Conservation (phyloP, 1,140 invertebrate species). For the Penaeus chinensis region DNA sequence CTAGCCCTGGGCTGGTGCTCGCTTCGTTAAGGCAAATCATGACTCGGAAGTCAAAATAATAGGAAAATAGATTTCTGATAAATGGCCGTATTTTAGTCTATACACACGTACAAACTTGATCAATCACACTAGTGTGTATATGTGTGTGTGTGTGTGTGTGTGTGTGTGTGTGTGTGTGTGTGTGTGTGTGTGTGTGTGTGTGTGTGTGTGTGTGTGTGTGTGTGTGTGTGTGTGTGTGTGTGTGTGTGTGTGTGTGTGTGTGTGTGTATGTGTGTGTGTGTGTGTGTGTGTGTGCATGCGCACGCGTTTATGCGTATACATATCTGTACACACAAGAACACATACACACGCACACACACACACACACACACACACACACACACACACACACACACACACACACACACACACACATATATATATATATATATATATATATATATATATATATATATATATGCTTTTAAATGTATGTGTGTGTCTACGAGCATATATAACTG, state of each 20-base stretch:
- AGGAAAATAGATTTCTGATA: neutral
- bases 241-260: neutral
- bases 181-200: neutral
- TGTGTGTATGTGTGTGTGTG: neutral
- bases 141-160: neutral
- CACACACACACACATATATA: conserved; percentile 2
- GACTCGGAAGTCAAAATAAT: no score
- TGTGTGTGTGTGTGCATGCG: neutral
- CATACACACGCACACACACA: neutral
- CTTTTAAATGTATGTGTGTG: no score
- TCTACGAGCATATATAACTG: no score
- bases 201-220: neutral
- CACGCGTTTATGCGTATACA: neutral
- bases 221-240: neutral
- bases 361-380: no score
- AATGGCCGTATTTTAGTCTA: conserved; percentile 2
- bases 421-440: neutral
- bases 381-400: no score
- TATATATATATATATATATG: neutral
- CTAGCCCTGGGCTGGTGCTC: no score
- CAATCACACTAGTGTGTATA: neutral
- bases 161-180: neutral
- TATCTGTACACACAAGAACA: no score
- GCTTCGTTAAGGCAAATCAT: no score
- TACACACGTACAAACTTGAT: neutral